Conservation (phyloP, 2,888 invertebrate genomes). For the Tachina lurida region DNA sequence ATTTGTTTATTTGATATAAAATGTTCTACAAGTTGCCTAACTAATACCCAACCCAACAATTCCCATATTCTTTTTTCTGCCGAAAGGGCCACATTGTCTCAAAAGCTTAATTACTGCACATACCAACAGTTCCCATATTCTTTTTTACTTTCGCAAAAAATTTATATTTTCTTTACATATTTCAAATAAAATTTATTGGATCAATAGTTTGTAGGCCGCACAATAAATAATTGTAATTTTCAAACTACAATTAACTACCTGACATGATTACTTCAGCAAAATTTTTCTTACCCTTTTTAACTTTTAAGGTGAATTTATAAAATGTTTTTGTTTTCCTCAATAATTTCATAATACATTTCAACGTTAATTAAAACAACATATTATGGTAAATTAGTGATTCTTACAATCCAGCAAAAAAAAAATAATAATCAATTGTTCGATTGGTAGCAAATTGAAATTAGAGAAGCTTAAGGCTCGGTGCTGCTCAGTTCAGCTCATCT, state of each 20-base stretch:
- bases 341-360: conserved; percentile 48
- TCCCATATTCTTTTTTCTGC: no score
- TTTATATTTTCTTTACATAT: no score
- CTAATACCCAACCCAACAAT: no score
- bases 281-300: background rate
- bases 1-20: no score
- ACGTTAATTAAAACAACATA: conserved; percentile 59
- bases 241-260: background rate
- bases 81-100: no score
- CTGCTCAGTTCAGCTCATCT: background rate
- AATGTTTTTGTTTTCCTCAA: conserved; percentile 24
- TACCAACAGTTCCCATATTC: no score
- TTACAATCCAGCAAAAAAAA: conserved; percentile 43
- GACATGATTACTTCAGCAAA: conserved; percentile 29
- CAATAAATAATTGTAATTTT: background rate
- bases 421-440: conserved; percentile 47
- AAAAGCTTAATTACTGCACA: no score
- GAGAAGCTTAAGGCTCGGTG: conserved; percentile 14
- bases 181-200: no score
- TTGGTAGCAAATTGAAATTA: conserved; percentile 17
- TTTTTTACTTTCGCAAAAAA: no score
- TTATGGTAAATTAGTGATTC: conserved; percentile 51
- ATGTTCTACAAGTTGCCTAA: no score
- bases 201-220: background rate
- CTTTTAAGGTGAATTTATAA: conserved; percentile 52